Conservation (phyloP, 2,888 invertebrate genomes). For the Watsonalla binaria region DNA sequence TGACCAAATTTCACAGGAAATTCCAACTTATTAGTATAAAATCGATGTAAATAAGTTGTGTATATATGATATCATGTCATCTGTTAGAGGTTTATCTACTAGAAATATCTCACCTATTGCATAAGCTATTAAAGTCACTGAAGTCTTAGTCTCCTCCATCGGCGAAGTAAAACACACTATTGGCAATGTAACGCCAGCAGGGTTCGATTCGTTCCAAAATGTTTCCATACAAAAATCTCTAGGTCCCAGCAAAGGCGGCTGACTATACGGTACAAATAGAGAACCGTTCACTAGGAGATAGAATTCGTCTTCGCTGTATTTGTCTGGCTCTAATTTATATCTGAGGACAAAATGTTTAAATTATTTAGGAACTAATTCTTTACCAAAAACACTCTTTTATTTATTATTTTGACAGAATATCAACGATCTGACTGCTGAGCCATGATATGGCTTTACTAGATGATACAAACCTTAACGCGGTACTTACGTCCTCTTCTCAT, state of each 20-base stretch:
- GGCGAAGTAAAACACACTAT: slow-evolving; percentile 73
- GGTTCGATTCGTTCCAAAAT: slow-evolving; percentile 63
- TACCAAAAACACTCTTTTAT: too few relatives aligned
- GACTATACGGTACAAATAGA: slow-evolving; percentile 70
- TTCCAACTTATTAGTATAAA: neutral
- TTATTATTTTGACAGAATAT: too few relatives aligned
- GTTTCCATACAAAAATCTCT: slow-evolving; percentile 81
- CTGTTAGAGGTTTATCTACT: too few relatives aligned
- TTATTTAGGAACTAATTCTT: neutral
- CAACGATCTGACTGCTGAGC: too few relatives aligned
- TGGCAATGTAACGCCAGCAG: slow-evolving; percentile 69
- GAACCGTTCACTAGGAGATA: slow-evolving; percentile 80
- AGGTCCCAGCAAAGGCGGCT: slow-evolving; percentile 65
- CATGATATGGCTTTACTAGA: too few relatives aligned
- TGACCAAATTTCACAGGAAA: too few relatives aligned
- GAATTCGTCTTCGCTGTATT: slow-evolving; percentile 70
- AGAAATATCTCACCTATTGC: slow-evolving; percentile 48
- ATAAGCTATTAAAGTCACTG: slow-evolving; percentile 57
- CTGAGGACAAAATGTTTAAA: slow-evolving; percentile 42
- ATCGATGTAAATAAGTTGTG: neutral
- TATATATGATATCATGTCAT: slow-evolving; percentile 2
- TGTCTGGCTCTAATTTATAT: slow-evolving; percentile 74
- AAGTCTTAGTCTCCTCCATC: slow-evolving; percentile 49
- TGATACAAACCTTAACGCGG: too few relatives aligned
- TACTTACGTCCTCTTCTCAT: too few relatives aligned